Evolutionary conservation across 2,797 vertebrate species (phyloP).

Genomic region (Melanotaenia parkinsoni): DNA sequence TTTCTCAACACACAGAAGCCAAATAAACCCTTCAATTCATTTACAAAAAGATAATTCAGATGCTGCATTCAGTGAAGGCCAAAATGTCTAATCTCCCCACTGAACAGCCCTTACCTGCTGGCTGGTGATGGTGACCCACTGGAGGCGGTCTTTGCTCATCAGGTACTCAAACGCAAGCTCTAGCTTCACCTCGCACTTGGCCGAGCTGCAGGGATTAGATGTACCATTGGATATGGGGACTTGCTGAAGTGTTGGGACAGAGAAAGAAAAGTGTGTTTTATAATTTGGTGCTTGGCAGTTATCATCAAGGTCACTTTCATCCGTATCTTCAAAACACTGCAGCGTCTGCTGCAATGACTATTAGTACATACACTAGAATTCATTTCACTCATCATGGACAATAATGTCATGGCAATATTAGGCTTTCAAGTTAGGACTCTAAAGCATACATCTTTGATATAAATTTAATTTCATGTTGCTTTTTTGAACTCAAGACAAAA

Average conservation of each 20-base stretch:
- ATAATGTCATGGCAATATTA: not conserved
- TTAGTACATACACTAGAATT: not conserved
- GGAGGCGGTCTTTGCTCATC: slow-evolving; percentile 98
- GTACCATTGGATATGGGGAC: slow-evolving; percentile 90
- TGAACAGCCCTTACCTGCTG: slow-evolving; percentile 86
- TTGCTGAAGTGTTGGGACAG: slow-evolving; percentile 75
- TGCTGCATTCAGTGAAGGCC: not conserved
- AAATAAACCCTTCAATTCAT: not conserved
- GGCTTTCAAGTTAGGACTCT: not conserved
- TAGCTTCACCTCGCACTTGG: slow-evolving; percentile 92
- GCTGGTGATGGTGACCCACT: slow-evolving; percentile 99
- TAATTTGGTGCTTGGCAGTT: not conserved
- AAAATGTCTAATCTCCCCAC: no score
- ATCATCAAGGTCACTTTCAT: not conserved
- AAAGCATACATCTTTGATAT: not conserved
- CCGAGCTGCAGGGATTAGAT: slow-evolving; percentile 84
- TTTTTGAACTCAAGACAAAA: not conserved
- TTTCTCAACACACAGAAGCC: not conserved
- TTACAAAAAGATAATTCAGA: not conserved
- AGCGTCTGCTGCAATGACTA: not conserved
- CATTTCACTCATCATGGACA: not conserved
- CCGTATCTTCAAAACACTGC: no score
- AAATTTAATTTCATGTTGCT: not conserved
- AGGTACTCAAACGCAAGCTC: slow-evolving; percentile 98
- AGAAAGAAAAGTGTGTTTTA: not conserved